Percentiles rank a stretch among this genome's conserved stretches.
phyloP scores from a whole-genome alignment of 2,797 vertebrate genomes.

The Mormyrus proboscirostris region DNA sequence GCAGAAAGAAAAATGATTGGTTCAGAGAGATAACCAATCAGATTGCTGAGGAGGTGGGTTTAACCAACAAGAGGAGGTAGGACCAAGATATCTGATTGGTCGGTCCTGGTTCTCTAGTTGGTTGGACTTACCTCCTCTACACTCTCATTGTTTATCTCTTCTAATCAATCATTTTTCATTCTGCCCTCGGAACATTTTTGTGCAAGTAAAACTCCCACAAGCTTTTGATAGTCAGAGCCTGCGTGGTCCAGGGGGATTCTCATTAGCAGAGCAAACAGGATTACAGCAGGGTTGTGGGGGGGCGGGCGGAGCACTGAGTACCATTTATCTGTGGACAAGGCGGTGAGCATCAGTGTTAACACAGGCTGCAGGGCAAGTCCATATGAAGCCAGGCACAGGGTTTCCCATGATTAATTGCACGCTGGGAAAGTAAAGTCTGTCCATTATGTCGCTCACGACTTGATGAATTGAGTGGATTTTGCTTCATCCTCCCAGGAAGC shows the following conservation, averaged over 20 bases:
- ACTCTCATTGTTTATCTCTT: neutral
- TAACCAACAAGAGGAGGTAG: neutral
- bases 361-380: neutral
- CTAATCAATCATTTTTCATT: neutral
- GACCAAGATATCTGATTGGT: neutral
- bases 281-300: neutral
- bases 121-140: neutral
- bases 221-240: neutral
- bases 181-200: neutral
- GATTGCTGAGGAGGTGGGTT: neutral
- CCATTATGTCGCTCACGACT: neutral
- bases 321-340: neutral
- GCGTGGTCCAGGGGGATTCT: neutral
- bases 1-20: neutral
- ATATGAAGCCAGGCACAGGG: neutral
- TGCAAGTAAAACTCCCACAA: neutral
- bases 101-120: neutral
- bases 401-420: neutral
- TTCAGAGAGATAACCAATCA: neutral
- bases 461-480: slow-evolving; percentile 3
- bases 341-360: neutral
- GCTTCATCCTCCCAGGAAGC: slow-evolving; percentile 4
- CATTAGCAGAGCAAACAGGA: neutral
- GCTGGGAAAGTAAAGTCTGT: neutral
- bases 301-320: neutral